These are phyloP conservation scores for Characodon lateralis DNA, from an alignment of 2,797 vertebrate genomes.

Conservation along the genomic window DNA sequence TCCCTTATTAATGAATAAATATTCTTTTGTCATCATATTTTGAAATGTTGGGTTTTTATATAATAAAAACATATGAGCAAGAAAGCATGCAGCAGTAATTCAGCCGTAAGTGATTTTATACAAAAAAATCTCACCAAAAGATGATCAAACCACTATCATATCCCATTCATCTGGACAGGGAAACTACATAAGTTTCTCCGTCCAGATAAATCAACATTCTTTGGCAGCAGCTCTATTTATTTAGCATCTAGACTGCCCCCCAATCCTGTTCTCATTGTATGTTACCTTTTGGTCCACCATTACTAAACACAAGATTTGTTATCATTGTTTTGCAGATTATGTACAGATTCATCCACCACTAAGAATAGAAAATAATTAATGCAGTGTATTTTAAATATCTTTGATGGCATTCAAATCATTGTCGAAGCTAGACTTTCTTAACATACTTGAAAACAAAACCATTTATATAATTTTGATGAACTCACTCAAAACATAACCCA, in stretches of 20 bases:
- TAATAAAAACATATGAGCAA: no score
- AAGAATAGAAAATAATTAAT: not conserved
- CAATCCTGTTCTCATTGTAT: no score
- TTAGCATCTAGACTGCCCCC: no score
- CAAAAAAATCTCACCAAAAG: not conserved
- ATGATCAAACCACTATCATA: not conserved
- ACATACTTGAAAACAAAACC: not conserved
- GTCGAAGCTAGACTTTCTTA: not conserved
- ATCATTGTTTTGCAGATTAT: not conserved
- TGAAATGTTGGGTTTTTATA: not conserved
- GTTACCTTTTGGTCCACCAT: no score
- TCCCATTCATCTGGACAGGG: not conserved
- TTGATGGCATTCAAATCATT: not conserved
- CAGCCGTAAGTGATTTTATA: not conserved
- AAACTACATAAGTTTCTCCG: not conserved
- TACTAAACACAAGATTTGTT: not conserved
- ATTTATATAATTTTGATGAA: no score
- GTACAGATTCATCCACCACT: no score
- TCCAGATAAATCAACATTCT: no score
- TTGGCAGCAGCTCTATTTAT: no score
- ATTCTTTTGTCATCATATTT: not conserved
- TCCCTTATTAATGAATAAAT: not conserved
- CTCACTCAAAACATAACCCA: no score
- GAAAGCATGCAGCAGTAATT: no score
- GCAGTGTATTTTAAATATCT: not conserved